These are phyloP conservation scores for Sabellastarte sp. DNA, from an alignment of 2,888 invertebrate genomes.

Conservation along the genomic window DNA sequence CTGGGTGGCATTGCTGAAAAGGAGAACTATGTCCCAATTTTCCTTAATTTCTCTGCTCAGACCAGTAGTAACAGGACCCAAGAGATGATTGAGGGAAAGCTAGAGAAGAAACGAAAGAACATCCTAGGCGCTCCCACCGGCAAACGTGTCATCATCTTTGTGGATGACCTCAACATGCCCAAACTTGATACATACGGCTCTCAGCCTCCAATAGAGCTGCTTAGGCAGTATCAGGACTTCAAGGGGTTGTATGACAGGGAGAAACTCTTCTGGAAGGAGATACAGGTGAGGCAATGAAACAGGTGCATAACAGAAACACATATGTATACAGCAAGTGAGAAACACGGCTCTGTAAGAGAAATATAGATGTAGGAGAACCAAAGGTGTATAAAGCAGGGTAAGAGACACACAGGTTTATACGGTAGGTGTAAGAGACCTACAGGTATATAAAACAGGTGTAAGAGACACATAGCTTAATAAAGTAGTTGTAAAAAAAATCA, in stretches of 20 bases:
- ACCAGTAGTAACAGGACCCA: conserved; percentile 79
- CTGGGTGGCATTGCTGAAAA: conserved; percentile 68
- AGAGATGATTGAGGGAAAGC: conserved; percentile 80
- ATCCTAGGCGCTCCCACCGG: conserved; percentile 74
- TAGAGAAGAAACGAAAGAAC: conserved; percentile 78
- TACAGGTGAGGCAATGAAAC: too few species aligned
- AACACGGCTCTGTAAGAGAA: too few species aligned
- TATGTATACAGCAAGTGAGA: too few species aligned
- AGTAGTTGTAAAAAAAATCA: too few species aligned
- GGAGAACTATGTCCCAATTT: conserved; percentile 72
- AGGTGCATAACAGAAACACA: too few species aligned
- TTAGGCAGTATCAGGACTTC: conserved; percentile 75
- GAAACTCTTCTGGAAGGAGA: conserved; percentile 83
- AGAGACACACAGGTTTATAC: too few species aligned
- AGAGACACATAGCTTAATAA: too few species aligned
- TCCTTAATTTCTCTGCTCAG: conserved; percentile 88
- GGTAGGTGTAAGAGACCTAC: too few species aligned
- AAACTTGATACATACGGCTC: conserved; percentile 60
- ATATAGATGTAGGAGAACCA: too few species aligned
- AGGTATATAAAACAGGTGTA: too few species aligned
- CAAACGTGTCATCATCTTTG: conserved; percentile 79
- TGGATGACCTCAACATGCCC: conserved; percentile 93
- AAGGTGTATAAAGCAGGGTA: too few species aligned
- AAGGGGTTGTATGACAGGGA: conserved; percentile 84
- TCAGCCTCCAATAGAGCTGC: conserved; percentile 60